Evolutionary conservation across 2,113 vertebrate genomes (phyloP).

Genomic region (Climacteris rufus): DNA sequence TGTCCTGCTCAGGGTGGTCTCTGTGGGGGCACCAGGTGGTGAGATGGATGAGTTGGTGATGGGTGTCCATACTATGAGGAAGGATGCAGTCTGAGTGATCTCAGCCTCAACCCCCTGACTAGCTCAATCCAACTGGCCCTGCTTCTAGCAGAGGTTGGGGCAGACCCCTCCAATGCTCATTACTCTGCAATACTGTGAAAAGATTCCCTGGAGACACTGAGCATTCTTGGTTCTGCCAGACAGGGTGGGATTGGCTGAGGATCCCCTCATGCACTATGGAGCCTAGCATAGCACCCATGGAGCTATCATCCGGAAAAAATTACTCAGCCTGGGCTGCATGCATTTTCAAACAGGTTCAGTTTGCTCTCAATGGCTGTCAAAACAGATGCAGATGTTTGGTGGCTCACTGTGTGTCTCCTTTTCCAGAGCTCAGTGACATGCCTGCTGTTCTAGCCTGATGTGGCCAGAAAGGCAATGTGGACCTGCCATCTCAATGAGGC

Average conservation of each 20-base stretch:
- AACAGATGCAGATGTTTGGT: background rate
- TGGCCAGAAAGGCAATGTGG: accelerated
- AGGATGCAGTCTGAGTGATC: background rate
- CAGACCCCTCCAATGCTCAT: background rate
- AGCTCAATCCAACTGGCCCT: background rate
- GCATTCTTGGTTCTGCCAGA: background rate
- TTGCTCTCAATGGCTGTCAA: background rate
- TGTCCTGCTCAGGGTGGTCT: background rate
- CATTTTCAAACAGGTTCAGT: background rate
- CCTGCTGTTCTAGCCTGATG: background rate
- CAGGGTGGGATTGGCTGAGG: background rate
- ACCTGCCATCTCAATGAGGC: background rate
- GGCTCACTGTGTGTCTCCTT: background rate
- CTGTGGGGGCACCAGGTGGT: accelerated
- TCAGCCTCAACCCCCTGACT: background rate
- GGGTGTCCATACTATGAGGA: background rate
- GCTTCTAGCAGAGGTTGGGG: background rate
- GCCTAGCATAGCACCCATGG: background rate
- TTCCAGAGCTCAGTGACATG: conserved; percentile 37
- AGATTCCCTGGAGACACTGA: background rate
- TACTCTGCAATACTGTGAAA: background rate
- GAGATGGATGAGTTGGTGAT: background rate
- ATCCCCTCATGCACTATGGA: background rate
- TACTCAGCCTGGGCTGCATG: background rate
- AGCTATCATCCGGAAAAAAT: background rate